Evolutionary conservation across 2,888 invertebrate species (phyloP).

Genomic region (Nemapogon koenigi): DNA sequence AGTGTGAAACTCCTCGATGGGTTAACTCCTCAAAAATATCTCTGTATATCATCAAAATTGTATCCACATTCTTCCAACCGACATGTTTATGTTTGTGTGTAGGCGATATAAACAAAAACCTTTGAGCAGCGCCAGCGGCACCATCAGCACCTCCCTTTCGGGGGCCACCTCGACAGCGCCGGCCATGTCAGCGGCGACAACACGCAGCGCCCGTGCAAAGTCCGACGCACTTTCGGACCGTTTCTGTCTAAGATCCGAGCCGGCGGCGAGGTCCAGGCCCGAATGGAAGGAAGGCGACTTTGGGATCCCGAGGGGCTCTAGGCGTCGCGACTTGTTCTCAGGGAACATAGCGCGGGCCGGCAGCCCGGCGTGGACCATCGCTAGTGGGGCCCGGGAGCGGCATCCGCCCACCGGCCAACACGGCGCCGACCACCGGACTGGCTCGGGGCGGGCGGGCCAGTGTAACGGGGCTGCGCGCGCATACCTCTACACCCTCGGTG

Average conservation of each 20-base stretch:
- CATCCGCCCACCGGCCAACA: constrained; percentile 57
- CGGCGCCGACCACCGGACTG: constrained; percentile 20
- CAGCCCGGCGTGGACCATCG: constrained; percentile 65
- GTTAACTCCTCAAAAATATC: too few species aligned
- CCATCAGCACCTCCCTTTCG: constrained; percentile 54
- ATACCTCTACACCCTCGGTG: constrained; percentile 9
- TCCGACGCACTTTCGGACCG: constrained; percentile 53
- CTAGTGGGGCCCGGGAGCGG: constrained; percentile 63
- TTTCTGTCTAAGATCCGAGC: constrained; percentile 39
- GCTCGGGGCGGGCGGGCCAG: constrained; percentile 52
- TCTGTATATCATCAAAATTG: too few species aligned
- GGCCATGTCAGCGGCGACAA: constrained; percentile 33
- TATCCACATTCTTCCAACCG: too few species aligned
- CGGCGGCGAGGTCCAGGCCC: constrained; percentile 79
- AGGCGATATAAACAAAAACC: too few species aligned
- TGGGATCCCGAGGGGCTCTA: constrained; percentile 76
- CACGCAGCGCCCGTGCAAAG: constrained; percentile 57
- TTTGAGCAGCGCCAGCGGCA: constrained; percentile 59
- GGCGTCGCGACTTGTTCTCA: constrained; percentile 58
- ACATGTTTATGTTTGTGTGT: too few species aligned
- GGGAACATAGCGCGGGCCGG: constrained; percentile 63
- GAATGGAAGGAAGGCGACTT: constrained; percentile 90
- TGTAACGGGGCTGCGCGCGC: constrained; percentile 29
- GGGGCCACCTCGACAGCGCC: constrained; percentile 37
- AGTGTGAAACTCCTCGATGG: too few species aligned